Base-by-base conservation (phyloP, 2,113 vertebrate species). In the Notothenia coriiceps region DNA sequence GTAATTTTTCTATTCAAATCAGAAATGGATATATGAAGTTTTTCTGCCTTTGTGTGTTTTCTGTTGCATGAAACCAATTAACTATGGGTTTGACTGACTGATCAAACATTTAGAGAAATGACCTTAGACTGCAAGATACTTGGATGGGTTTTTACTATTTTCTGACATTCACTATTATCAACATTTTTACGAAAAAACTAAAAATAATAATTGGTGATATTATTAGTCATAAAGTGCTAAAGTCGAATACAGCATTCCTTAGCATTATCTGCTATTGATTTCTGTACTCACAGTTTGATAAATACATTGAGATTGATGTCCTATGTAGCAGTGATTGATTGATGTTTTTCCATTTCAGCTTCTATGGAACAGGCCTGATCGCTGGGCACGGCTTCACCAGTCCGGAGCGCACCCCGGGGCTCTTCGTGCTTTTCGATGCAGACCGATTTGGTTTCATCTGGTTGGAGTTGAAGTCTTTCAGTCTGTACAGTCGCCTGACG, bases 401-500 rank as follows among this genome's bases (percentile, higher is more conserved):
- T 88, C 98, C 98, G 0, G 98, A 99, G 93, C 94, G 96, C 75
- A 99, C 98, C 0, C 98, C 98, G 0, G 98, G 98, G 0, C 94
- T 99, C 54, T 99, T 99, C 15, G 94, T 99, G 20, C 92, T 98
- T 11, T 99, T 99, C 0, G 98, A 99, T 0, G 95, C 97, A 1
- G 96, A 99, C 67, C 97, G 96, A 44, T 99, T 99, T 0, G 98
- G 98, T 10, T 99, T 99, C 94, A 96, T 99, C 93, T 99, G 98
- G 98, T 92, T 99, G 88, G 97, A 99, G 92, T 94, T 99, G 44
- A 98, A 99, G 84, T 99, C 98, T 66, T 99, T 99, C 91, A 99
- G 98, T 77, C 93, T 99, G 67, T 99, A 99, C 94, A 99, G 98
- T 90, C 91, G 98, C 29, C 96, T 99, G 91, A 97, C 95, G 69